phyloP scores from a whole-genome alignment of 2,888 invertebrate genomes.

The Melipona bicolor region DNA sequence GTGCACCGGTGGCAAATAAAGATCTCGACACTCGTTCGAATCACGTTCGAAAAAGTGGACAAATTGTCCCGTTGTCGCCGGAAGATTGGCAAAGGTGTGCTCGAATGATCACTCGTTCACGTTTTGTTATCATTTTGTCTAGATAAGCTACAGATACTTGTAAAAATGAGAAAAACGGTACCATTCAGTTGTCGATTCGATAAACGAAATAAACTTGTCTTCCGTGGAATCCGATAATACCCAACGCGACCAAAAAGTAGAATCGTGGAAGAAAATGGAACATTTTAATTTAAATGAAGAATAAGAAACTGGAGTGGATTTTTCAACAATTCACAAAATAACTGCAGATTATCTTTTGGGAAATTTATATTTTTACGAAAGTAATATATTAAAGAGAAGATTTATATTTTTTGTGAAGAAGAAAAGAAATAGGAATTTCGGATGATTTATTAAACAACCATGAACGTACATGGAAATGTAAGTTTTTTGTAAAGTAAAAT shows the following conservation, averaged over 20 bases:
- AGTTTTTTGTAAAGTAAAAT: not conserved
- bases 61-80: slow-evolving; percentile 34
- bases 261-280: not conserved
- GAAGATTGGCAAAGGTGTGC: slow-evolving; percentile 20
- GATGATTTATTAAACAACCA: no score
- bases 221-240: not conserved
- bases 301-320: not conserved
- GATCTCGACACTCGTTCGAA: slow-evolving; percentile 30
- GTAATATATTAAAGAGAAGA: no score
- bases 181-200: no score
- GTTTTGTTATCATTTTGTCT: no score
- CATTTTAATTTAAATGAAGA: not conserved
- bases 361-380: not conserved
- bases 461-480: no score
- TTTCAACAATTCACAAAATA: not conserved
- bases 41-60: slow-evolving; percentile 18
- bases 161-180: no score
- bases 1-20: slow-evolving; percentile 46
- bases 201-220: no score
- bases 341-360: no score
- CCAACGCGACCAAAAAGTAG: not conserved
- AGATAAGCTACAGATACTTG: no score
- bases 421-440: no score
- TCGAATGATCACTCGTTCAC: not conserved
- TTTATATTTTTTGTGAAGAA: no score